Evolutionary conservation across 2,888 invertebrate species (phyloP).

Genomic region (Nephrotoma flavescens): DNA sequence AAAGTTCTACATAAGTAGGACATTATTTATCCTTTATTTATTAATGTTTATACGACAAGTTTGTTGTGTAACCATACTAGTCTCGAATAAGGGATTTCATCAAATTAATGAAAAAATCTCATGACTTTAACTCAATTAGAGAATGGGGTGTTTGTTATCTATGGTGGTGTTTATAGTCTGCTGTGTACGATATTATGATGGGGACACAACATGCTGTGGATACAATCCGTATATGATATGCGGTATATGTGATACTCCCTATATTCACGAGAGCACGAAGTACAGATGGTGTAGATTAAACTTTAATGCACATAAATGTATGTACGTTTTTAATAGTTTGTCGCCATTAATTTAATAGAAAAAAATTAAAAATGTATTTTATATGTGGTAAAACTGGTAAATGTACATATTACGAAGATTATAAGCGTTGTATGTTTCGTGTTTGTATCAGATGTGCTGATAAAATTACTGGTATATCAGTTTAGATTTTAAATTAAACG

Average conservation of each 20-base stretch:
- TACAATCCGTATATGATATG: not conserved
- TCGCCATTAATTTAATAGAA: not conserved
- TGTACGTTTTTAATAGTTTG: not conserved
- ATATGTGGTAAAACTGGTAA: not conserved
- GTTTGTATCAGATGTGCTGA: not conserved
- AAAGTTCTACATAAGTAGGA: not conserved
- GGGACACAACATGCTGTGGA: not conserved
- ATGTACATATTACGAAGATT: not conserved
- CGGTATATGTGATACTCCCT: not conserved
- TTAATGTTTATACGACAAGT: not conserved
- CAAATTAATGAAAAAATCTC: not conserved
- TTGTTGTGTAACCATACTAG: not conserved
- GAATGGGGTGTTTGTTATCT: not conserved
- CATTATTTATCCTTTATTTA: not conserved
- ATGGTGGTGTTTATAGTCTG: not conserved
- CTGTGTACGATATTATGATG: not conserved
- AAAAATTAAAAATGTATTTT: not conserved
- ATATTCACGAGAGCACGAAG: not conserved
- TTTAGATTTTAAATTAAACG: no score
- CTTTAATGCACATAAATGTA: not conserved
- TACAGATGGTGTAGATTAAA: not conserved
- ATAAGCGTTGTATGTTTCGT: not conserved
- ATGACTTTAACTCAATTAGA: not conserved
- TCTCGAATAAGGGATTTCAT: not conserved
- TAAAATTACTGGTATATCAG: no score